phyloP scores from a whole-genome alignment of 2,888 invertebrate species.

The Drosophila mayaguana region DNA sequence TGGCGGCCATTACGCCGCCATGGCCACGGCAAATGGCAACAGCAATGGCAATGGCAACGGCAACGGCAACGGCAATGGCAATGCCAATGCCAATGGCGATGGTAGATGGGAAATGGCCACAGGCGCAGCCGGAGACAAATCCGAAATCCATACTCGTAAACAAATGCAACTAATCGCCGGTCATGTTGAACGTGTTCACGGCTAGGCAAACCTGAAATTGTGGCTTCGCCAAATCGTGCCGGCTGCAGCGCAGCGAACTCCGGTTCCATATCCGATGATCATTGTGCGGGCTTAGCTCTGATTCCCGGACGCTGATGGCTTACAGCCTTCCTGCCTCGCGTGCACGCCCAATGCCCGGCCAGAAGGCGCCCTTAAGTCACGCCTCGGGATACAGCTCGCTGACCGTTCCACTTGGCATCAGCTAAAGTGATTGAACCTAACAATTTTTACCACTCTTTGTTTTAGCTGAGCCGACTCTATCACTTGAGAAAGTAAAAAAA shows the following conservation, averaged over 20 bases:
- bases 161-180: slow-evolving; percentile 84
- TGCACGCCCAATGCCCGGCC: neutral
- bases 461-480: too few species aligned
- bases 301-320: slow-evolving; percentile 40
- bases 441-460: too few species aligned
- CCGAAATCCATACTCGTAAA: slow-evolving; percentile 83
- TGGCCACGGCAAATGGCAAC: slow-evolving; percentile 9
- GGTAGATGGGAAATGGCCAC: slow-evolving; percentile 44
- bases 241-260: slow-evolving; percentile 10
- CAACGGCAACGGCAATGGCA: slow-evolving; percentile 2
- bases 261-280: slow-evolving; percentile 45
- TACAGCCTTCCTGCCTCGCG: neutral
- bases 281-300: slow-evolving; percentile 50
- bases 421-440: too few species aligned
- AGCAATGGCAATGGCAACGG: slow-evolving; percentile 27
- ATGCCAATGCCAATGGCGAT: slow-evolving; percentile 26
- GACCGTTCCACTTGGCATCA: neutral
- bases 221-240: slow-evolving; percentile 55
- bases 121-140: slow-evolving; percentile 73
- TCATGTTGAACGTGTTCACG: slow-evolving; percentile 80
- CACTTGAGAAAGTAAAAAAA: too few species aligned
- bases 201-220: slow-evolving; percentile 75
- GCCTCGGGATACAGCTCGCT: slow-evolving; percentile 13
- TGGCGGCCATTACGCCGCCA: slow-evolving; percentile 65
- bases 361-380: neutral